Conservation (phyloP, 2,888 invertebrate species). For the Cephonodes hylas region DNA sequence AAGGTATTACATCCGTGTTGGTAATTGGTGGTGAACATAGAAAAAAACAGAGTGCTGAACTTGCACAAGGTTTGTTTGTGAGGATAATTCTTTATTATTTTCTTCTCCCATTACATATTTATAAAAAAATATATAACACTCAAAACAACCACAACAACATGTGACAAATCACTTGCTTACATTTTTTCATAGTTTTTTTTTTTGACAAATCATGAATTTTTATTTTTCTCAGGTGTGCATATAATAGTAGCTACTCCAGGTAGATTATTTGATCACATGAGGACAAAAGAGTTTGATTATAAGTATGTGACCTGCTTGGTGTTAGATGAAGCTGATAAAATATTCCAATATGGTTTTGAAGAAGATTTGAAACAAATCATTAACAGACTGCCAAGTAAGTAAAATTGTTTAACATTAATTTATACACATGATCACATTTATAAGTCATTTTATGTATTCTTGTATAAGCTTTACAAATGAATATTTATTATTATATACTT, state of each 20-base stretch:
- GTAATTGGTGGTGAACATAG: slow-evolving; percentile 97
- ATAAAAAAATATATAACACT: no score
- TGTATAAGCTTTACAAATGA: no score
- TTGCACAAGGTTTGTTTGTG: slow-evolving; percentile 84
- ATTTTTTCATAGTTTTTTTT: no score
- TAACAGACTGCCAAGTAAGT: slow-evolving; percentile 93
- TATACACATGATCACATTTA: no score
- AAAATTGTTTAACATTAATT: not conserved
- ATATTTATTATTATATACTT: no score
- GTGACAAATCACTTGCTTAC: no score
- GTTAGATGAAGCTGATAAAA: slow-evolving; percentile 98
- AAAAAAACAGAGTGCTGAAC: slow-evolving; percentile 90
- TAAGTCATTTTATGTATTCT: no score
- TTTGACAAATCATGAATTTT: no score
- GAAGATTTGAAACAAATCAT: slow-evolving; percentile 97
- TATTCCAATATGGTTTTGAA: slow-evolving; percentile 98
- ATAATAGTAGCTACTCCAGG: slow-evolving; percentile 98
- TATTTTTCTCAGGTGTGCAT: slow-evolving; percentile 91
- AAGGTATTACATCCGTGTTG: slow-evolving; percentile 90
- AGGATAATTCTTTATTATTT: no score
- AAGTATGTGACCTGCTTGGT: slow-evolving; percentile 94
- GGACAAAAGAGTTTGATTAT: slow-evolving; percentile 94
- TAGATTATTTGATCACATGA: slow-evolving; percentile 94
- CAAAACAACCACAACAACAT: no score
- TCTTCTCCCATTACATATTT: no score